phyloP scores from a whole-genome alignment of 2,888 invertebrate genomes.

The Diaprepes abbreviatus region DNA sequence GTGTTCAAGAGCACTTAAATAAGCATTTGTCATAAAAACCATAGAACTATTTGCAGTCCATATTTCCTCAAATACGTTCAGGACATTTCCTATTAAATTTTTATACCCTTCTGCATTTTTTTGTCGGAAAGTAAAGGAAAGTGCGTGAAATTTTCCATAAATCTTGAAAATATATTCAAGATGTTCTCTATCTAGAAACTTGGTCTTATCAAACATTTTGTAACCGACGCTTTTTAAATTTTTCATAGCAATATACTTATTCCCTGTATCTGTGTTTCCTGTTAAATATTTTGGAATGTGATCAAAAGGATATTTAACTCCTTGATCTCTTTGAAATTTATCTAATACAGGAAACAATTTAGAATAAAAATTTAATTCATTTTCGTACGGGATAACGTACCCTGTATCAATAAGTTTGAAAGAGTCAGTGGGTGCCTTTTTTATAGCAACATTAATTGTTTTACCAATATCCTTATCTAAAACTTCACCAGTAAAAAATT shows the following conservation, averaged over 20 bases:
- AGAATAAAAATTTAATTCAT: conserved; percentile 14
- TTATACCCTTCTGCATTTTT: not conserved
- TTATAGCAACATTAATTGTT: conserved; percentile 20
- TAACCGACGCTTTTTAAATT: conserved; percentile 23
- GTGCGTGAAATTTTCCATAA: conserved; percentile 40
- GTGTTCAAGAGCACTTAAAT: no score
- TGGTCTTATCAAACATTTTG: not conserved
- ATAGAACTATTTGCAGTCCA: not conserved
- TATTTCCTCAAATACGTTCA: not conserved
- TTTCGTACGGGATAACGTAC: conserved; percentile 4
- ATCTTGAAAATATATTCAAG: conserved; percentile 23
- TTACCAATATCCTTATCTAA: conserved; percentile 33
- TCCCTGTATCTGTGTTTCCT: no score
- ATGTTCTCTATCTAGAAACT: no score
- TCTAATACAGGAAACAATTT: no score
- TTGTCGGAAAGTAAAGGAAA: not conserved
- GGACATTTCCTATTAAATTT: not conserved
- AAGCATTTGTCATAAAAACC: conserved; percentile 1
- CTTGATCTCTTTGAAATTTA: no score
- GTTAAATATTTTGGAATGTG: no score
- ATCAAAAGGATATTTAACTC: conserved; percentile 6
- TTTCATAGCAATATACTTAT: conserved; percentile 26
- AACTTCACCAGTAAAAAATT: conserved; percentile 14
- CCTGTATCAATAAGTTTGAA: not conserved
- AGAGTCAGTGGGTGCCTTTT: not conserved